These are phyloP conservation scores for Epinephelus cyanopodus DNA, from an alignment of 2,113 vertebrate genomes.

Conservation along the genomic window DNA sequence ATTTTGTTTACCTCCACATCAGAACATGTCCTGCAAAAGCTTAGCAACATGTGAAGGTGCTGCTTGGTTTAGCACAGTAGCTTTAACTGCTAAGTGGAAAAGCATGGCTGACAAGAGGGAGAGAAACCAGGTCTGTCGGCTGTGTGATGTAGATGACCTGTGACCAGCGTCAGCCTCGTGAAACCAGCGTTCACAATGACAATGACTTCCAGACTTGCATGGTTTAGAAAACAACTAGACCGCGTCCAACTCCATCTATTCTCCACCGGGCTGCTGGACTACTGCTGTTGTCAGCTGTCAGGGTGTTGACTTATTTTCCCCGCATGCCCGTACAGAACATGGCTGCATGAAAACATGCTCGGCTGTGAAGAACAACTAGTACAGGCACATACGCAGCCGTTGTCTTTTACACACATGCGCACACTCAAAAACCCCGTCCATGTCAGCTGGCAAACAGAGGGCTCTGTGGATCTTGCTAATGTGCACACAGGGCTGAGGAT, in stretches of 20 bases:
- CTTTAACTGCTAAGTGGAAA: slow-evolving; percentile 39
- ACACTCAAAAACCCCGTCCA: not conserved
- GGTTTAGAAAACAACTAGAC: slow-evolving; percentile 60
- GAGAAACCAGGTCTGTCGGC: slow-evolving; percentile 45
- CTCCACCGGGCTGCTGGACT: slow-evolving; percentile 32
- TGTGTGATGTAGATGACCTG: slow-evolving; percentile 63
- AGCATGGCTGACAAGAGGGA: slow-evolving; percentile 45
- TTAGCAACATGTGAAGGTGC: slow-evolving; percentile 7
- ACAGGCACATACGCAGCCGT: not conserved
- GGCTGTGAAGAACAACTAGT: not conserved
- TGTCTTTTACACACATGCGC: slow-evolving; percentile 18
- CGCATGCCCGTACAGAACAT: slow-evolving; percentile 51
- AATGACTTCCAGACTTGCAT: slow-evolving; percentile 65
- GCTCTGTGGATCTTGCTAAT: slow-evolving; percentile 69
- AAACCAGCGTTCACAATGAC: slow-evolving; percentile 49
- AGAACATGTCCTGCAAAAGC: not conserved
- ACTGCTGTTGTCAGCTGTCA: slow-evolving; percentile 61
- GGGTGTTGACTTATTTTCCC: slow-evolving; percentile 55
- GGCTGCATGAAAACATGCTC: slow-evolving; percentile 32
- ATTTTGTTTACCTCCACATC: not conserved
- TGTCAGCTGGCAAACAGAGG: slow-evolving; percentile 41
- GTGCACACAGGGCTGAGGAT: slow-evolving; percentile 72
- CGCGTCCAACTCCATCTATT: slow-evolving; percentile 42
- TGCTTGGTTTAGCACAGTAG: slow-evolving; percentile 41
- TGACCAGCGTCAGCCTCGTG: slow-evolving; percentile 47